Evolutionary conservation across 23 tunicate species (phyloP).

Genomic region (Halocynthia roretzi): DNA sequence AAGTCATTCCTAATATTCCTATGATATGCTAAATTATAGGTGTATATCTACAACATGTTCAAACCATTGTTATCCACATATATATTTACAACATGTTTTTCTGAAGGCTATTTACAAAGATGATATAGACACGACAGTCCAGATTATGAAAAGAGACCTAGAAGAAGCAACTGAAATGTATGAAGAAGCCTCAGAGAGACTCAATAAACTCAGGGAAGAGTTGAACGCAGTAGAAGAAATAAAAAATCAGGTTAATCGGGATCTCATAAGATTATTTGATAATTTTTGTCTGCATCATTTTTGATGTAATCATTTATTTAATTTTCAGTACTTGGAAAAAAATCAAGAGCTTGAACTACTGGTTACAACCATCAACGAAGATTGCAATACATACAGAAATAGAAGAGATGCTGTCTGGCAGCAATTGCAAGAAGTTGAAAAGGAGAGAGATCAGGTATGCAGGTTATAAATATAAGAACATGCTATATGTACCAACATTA

Average conservation of each 20-base stretch:
- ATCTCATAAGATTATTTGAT: background rate
- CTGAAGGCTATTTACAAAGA: background rate
- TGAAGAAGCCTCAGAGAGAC: constrained; percentile 44
- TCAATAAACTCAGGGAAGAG: constrained; percentile 66
- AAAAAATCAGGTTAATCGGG: constrained; percentile 33
- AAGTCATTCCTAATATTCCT: no score
- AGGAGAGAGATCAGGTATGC: constrained; percentile 78
- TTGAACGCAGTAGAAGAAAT: constrained; percentile 29
- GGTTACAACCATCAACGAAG: constrained; percentile 51
- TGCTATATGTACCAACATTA: no score
- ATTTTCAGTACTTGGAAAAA: constrained; percentile 59
- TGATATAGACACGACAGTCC: constrained; percentile 45
- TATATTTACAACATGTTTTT: no score
- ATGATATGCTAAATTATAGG: no score
- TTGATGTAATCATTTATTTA: background rate
- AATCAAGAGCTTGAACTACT: constrained; percentile 47
- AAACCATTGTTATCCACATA: no score
- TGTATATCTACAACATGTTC: no score
- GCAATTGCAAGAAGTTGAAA: constrained; percentile 91
- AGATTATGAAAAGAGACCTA: constrained; percentile 57
- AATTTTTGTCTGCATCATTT: background rate
- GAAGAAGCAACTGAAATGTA: constrained; percentile 64
- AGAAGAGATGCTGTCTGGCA: constrained; percentile 88
- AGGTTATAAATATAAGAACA: background rate
- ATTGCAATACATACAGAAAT: constrained; percentile 60